Conservation (phyloP, 2,888 invertebrate genomes). For the Orthosia gracilis region DNA sequence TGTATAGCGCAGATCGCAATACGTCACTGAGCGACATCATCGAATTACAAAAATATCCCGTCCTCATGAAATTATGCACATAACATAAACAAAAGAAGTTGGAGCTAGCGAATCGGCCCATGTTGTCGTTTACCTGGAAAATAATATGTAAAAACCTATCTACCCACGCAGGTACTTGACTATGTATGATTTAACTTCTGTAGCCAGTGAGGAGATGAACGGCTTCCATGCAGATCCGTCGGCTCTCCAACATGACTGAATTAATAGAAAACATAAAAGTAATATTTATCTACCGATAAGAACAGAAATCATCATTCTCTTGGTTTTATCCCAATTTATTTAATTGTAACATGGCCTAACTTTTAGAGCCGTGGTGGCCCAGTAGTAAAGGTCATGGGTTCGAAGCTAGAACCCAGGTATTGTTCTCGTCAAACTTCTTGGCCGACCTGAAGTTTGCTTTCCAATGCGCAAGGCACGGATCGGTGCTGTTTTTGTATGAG, state of each 20-base stretch:
- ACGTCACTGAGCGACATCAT: conserved; percentile 73
- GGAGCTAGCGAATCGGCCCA: conserved; percentile 28
- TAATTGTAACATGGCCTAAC: too few species aligned
- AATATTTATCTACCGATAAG: too few species aligned
- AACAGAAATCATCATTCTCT: too few species aligned
- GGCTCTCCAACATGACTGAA: background rate
- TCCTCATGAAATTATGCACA: conserved; percentile 81
- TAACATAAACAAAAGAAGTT: conserved; percentile 70
- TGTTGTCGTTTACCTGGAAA: conserved; percentile 34
- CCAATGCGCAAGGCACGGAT: too few species aligned
- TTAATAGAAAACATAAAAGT: background rate
- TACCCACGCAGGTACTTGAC: conserved; percentile 13
- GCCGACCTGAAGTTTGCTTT: too few species aligned
- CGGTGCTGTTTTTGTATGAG: too few species aligned
- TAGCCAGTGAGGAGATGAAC: background rate
- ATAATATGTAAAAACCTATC: conserved; percentile 22
- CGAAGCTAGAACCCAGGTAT: too few species aligned
- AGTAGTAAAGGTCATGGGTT: too few species aligned
- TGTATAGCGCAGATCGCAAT: conserved; percentile 58
- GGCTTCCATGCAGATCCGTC: background rate
- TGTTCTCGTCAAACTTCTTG: too few species aligned
- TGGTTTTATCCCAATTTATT: too few species aligned
- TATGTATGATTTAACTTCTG: conserved; percentile 2
- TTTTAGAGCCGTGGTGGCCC: too few species aligned
- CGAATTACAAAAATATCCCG: conserved; percentile 74